Evolutionary conservation across 2,797 vertebrate species (phyloP).

Genomic region (Acipenser oxyrinchus): DNA sequence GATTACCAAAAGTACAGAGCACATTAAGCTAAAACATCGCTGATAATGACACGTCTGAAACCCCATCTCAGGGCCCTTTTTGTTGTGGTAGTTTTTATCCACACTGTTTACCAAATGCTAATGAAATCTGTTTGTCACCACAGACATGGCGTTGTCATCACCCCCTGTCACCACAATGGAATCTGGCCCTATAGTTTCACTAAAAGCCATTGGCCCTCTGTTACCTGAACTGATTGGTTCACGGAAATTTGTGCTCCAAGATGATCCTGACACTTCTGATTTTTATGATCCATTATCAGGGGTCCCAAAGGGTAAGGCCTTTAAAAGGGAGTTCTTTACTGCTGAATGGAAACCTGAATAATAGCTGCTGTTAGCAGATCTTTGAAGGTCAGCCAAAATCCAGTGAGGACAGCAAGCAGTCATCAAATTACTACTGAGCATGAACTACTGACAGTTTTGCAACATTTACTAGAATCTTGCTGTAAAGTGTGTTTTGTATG

Average conservation of each 20-base stretch:
- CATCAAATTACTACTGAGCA: not conserved
- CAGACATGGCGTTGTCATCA: slow-evolving; percentile 94
- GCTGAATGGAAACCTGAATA: slow-evolving; percentile 77
- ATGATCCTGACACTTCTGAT: slow-evolving; percentile 91
- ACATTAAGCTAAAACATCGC: too few relatives aligned
- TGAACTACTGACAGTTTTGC: not conserved
- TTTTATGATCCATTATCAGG: slow-evolving; percentile 92
- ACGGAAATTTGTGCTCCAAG: slow-evolving; percentile 89
- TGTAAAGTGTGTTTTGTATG: slow-evolving; percentile 12
- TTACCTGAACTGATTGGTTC: slow-evolving; percentile 94
- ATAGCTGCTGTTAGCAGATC: slow-evolving; percentile 46
- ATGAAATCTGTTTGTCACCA: slow-evolving; percentile 96
- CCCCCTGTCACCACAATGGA: slow-evolving; percentile 86
- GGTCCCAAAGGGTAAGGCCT: slow-evolving; percentile 97
- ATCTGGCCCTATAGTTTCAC: slow-evolving; percentile 87
- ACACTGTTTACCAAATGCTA: slow-evolving; percentile 52
- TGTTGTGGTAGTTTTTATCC: slow-evolving; percentile 38
- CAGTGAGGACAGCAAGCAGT: slow-evolving; percentile 16
- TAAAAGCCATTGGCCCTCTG: slow-evolving; percentile 92
- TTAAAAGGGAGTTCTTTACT: slow-evolving; percentile 63
- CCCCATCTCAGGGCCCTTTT: too few relatives aligned
- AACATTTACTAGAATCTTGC: slow-evolving; percentile 7
- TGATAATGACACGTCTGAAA: too few relatives aligned
- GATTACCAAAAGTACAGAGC: too few relatives aligned
- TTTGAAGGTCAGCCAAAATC: slow-evolving; percentile 11